Conservation (phyloP, 2,113 vertebrate species). For the Prunella fulvescens region DNA sequence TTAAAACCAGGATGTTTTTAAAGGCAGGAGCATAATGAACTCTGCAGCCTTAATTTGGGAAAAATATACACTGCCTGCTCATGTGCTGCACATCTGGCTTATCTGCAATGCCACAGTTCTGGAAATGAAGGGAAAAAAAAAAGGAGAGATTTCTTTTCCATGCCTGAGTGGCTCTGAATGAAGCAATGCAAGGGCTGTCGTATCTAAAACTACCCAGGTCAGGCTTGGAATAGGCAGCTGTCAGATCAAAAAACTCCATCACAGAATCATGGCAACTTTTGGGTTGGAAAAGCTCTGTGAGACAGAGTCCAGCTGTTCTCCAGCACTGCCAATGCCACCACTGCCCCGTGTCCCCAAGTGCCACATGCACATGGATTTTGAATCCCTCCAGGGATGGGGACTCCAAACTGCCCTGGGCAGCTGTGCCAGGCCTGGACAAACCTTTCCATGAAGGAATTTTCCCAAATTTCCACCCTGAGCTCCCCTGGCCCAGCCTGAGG, state of each 20-base stretch:
- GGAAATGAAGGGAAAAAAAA: fast-evolving
- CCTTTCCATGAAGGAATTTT: background rate
- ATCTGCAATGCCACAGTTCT: background rate
- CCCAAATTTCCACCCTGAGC: background rate
- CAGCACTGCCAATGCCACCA: background rate
- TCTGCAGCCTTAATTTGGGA: background rate
- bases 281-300: background rate
- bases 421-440: background rate
- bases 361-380: fast-evolving
- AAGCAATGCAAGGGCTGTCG: background rate
- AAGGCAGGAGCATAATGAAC: background rate
- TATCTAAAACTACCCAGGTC: background rate
- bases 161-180: background rate
- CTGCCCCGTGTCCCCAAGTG: background rate
- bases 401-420: fast-evolving
- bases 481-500: background rate
- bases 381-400: background rate
- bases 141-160: background rate
- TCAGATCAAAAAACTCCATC: background rate
- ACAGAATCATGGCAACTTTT: background rate
- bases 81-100: background rate
- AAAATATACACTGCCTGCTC: background rate
- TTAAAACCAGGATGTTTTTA: background rate
- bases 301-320: fast-evolving
- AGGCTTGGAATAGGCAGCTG: background rate